Percentiles rank a stretch among this genome's conserved stretches.
phyloP scores from a whole-genome alignment of 2,888 invertebrate species.

The Trachelus iudaicus region DNA sequence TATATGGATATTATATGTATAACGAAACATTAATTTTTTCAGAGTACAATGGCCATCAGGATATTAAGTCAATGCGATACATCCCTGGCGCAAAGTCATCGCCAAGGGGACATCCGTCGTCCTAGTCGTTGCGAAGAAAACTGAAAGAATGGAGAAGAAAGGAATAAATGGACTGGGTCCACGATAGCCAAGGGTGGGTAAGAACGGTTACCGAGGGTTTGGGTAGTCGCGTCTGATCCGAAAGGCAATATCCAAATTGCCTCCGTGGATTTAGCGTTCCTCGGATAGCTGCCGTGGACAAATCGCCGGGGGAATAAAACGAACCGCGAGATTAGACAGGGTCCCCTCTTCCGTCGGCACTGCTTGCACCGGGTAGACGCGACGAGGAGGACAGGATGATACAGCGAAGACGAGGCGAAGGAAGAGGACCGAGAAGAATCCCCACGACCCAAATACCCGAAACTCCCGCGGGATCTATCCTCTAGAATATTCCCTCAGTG shows the following conservation, averaged over 20 bases:
- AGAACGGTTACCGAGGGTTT: constrained; percentile 1
- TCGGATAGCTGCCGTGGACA: constrained; percentile 43
- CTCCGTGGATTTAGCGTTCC: constrained; percentile 49
- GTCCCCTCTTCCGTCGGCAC: neutral
- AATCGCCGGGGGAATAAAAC: constrained; percentile 53
- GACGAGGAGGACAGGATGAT: neutral
- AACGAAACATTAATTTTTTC: neutral
- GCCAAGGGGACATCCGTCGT: neutral
- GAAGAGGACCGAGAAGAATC: neutral
- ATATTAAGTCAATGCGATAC: neutral
- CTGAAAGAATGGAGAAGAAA: neutral
- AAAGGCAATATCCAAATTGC: constrained; percentile 59
- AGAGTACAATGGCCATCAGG: neutral
- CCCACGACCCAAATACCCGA: neutral
- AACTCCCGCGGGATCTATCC: neutral
- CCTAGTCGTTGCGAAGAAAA: neutral
- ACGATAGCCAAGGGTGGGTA: neutral
- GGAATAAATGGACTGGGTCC: neutral
- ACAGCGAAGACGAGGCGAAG: neutral
- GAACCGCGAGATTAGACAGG: constrained; percentile 50
- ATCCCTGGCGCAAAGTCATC: neutral
- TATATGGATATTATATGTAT: neutral
- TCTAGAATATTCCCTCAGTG: neutral
- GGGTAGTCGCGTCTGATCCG: constrained; percentile 33
- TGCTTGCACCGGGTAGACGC: neutral